These are phyloP conservation scores for Catharus fuscescens DNA, from an alignment of 2,113 vertebrate species.

Conservation along the genomic window DNA sequence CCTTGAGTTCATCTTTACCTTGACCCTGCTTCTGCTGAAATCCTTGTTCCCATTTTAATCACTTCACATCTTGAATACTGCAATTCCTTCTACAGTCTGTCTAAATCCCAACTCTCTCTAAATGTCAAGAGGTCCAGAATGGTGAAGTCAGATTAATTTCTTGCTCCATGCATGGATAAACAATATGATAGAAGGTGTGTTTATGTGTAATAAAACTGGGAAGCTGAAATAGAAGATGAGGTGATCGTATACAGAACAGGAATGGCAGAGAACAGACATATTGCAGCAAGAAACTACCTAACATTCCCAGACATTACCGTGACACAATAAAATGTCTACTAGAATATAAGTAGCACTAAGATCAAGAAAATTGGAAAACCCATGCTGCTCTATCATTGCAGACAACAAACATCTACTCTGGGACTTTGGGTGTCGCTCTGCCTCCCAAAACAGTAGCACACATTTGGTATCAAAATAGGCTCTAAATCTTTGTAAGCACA, in stretches of 20 bases:
- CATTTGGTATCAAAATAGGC: neutral
- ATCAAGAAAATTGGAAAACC: neutral
- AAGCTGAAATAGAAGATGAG: neutral
- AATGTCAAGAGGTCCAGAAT: slow-evolving; percentile 57
- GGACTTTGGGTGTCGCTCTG: neutral
- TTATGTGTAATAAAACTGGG: slow-evolving; percentile 41
- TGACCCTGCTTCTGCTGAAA: slow-evolving; percentile 57
- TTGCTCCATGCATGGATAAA: slow-evolving; percentile 61
- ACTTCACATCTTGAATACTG: slow-evolving; percentile 27
- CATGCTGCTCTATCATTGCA: neutral
- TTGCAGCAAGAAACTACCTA: neutral
- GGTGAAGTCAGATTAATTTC: slow-evolving; percentile 57
- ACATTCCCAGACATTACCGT: neutral
- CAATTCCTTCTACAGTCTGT: slow-evolving; percentile 5
- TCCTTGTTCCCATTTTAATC: slow-evolving; percentile 51
- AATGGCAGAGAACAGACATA: neutral
- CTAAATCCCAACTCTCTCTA: slow-evolving; percentile 44
- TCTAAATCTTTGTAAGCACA: neutral
- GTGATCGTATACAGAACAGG: neutral
- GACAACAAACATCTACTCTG: neutral
- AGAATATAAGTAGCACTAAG: neutral
- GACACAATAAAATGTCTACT: neutral
- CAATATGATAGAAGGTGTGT: slow-evolving; percentile 45
- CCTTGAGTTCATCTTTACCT: slow-evolving; percentile 51
- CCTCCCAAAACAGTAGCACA: neutral